A percentile compares a stretch with the other conserved stretches of the same genome.
Conservation (phyloP, 2,113 vertebrate genomes). For the Sturnus vulgaris region DNA sequence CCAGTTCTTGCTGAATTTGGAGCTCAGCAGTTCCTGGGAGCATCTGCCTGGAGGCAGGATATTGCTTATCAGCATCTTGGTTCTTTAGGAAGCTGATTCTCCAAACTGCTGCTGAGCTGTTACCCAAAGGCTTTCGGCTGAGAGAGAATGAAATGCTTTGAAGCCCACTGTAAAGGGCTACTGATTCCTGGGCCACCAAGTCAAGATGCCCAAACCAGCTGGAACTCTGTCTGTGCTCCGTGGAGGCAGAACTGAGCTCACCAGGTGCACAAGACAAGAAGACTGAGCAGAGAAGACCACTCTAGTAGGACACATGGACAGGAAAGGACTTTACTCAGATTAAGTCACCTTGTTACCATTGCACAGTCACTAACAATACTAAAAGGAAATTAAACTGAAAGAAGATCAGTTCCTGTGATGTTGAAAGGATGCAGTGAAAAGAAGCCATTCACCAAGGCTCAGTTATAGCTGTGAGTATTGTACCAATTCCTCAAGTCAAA, state of each 20-base stretch:
- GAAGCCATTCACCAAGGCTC: not conserved
- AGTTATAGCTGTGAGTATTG: not conserved
- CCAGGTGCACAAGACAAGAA: not conserved
- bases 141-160: not conserved
- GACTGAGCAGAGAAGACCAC: not conserved
- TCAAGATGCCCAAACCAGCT: not conserved
- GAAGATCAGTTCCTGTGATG: not conserved
- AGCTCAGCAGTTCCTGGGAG: conserved; percentile 43
- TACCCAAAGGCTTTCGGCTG: not conserved
- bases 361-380: not conserved
- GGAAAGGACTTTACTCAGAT: not conserved
- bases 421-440: not conserved
- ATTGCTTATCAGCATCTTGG: conserved; percentile 25
- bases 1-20: not conserved
- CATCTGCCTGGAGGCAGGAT: conserved; percentile 2
- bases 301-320: not conserved
- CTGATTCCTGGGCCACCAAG: not conserved
- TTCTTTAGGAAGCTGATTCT: not conserved
- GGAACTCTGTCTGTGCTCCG: not conserved
- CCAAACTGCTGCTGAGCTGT: not conserved
- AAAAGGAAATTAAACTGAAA: not conserved
- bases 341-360: not conserved
- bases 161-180: not conserved
- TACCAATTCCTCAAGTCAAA: not conserved
- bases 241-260: not conserved